Evolutionary conservation across 1,140 invertebrate genomes (phyloP).

Genomic region (Drepana arcuata): DNA sequence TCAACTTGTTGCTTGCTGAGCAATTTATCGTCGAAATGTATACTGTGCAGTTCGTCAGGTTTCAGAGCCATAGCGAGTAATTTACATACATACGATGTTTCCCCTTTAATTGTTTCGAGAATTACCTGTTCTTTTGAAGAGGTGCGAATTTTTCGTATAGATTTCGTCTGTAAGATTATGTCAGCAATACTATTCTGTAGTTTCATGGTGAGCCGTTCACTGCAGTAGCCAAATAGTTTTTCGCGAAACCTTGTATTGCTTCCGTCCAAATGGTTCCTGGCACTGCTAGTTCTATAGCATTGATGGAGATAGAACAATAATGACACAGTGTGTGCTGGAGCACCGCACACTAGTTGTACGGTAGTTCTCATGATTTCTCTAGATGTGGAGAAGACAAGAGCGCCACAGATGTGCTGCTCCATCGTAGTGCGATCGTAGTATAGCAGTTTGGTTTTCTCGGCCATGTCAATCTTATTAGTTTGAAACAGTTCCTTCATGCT

Average conservation of each 20-base stretch:
- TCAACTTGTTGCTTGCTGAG: conserved; percentile 22
- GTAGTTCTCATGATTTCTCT: conserved; percentile 53
- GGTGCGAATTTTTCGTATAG: conserved; percentile 46
- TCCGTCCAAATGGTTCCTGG: conserved; percentile 46
- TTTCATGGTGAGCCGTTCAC: conserved; percentile 35
- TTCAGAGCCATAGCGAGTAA: conserved; percentile 51
- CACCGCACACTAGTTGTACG: conserved; percentile 46
- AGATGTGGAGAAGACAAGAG: conserved; percentile 39
- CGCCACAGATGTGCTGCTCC: conserved; percentile 46
- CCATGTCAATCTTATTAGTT: conserved; percentile 14
- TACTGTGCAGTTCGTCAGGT: conserved; percentile 41
- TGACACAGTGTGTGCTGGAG: conserved; percentile 35
- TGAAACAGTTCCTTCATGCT: conserved; percentile 45
- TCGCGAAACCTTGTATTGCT: conserved; percentile 48
- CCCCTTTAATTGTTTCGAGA: conserved; percentile 45
- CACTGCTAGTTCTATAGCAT: conserved; percentile 42
- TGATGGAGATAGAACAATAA: conserved; percentile 58
- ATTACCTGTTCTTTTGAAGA: conserved; percentile 47
- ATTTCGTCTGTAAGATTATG: conserved; percentile 34
- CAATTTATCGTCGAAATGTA: conserved; percentile 37
- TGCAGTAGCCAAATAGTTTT: conserved; percentile 49
- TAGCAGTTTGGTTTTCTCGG: conserved; percentile 27
- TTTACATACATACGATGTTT: conserved; percentile 50
- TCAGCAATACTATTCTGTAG: conserved; percentile 42
- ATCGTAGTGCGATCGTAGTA: conserved; percentile 56